Evolutionary conservation across 2,888 invertebrate species (phyloP), one percentile per base, ranked within the genome.

Genomic region (Tortricodes alternella): DNA sequence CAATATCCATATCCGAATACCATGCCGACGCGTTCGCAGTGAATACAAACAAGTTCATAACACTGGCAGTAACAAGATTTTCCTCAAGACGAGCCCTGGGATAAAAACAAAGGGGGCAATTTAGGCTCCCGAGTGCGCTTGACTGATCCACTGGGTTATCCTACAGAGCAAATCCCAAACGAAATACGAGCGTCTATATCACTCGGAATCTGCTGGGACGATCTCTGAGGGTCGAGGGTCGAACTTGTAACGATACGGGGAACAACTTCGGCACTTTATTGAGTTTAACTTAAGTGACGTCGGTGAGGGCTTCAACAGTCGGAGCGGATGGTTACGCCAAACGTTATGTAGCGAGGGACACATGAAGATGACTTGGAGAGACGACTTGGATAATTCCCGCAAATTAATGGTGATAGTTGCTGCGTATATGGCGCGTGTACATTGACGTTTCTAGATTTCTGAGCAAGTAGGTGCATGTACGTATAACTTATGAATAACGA

Each of bases 71-170:
- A 78, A 83, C 80, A 77, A 80, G 83, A 83, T 84, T 83, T 79
- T 64, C 65, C 59, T 51, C 67, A 51, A 60, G 53, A 51, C 68
- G 69, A 74, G 71, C 64, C 63, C 58, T 62, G 64, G 78, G 77
- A 78, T 78, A 73, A 75, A 76, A 77, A 82, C 79, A 81, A 80
- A 79, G 73, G 74, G 76, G 72, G 68, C 76, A 80, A 79, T 82
- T 83, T 73, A 53, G 74, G 74, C 73, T 73, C 71, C 65, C 67
- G 63, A 76, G 69, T 69, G 67, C 73, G 76, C 76, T 71, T 74
- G 75, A 74, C 74, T 83, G 82, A 84, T 80, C 80, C 79, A 64
- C 67, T 58, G 69, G 68, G 75, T 75, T 76, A 80, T 78, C 76
- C 75, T 72, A 68, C 68, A 50, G 49, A 58, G 53, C 65, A 71